Evolutionary conservation across 2,113 vertebrate species (phyloP), one percentile per base, ranked within the genome.

Genomic region (Lipotes vexillifer): DNA sequence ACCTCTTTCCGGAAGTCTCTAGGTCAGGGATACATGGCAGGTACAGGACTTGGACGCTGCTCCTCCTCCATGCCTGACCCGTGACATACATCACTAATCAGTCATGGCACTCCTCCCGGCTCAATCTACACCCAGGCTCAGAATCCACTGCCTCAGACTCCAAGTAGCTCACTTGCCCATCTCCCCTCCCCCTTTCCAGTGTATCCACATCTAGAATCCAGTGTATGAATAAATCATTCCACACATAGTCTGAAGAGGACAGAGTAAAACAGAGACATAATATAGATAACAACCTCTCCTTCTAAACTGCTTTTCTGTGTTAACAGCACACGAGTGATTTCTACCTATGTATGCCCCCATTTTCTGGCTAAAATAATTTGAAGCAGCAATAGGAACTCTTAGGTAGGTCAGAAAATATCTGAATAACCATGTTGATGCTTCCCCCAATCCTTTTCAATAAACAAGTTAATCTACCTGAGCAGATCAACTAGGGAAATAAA

Each of bases 381-480:
- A 89, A 89, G 8, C 9, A 44, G 52, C 66, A 41, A 2, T 20
- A 31, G n/a, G 1, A 29, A 52, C 36, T 31, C 25, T 13, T 55
- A 18, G 6, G 25, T 2, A 55, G 38, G 31, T 91, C 25, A 63
- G 44, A 71, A 83, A 72, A 83, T 78, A 27, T 44, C 10, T 78
- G 33, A 38, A 27, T 33, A 52, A 25, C 5, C 46, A 69, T 6
- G 31, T 1, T 21, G 33, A 59, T 57, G 12, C 9, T 33, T 86
- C 8, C 5, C 10, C n/a, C 65, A 38, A 46, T 66, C 49, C 25
- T 59, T 75, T 84, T 57, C 44, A 29, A 88, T 55, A n/a, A 83
- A 78, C 63, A 81, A 65, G 61, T 66, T 75, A 44, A 93, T 93
- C 18, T 29, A 96, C 87, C 86, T 88, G 55, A 78, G 80, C 27